Percentiles rank a stretch among this genome's conserved stretches.
These are phyloP conservation scores for Seison nebaliae DNA, from an alignment of 1,140 invertebrate species.

Conservation along the genomic window DNA sequence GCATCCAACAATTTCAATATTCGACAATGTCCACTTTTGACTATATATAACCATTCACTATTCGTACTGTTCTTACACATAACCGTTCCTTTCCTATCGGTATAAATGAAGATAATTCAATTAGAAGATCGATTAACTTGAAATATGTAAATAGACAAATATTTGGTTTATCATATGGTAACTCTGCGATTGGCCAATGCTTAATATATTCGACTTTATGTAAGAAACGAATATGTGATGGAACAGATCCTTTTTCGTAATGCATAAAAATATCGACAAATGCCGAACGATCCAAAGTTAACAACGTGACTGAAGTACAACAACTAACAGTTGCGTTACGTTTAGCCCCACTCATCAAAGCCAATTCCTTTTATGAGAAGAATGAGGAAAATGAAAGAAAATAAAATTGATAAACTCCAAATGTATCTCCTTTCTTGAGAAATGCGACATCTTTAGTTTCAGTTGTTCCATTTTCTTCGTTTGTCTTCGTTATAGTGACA, in stretches of 20 bases:
- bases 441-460: slow-evolving; percentile 11
- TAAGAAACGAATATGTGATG: slow-evolving; percentile 14
- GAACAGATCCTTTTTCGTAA: slow-evolving; percentile 6
- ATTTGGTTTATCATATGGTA: slow-evolving; percentile 20
- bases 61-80: slow-evolving; percentile 6
- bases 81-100: slow-evolving; percentile 3
- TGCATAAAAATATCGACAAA: slow-evolving; percentile 15
- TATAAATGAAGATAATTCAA: no score
- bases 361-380: slow-evolving; percentile 13
- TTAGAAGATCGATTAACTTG: no score
- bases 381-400: not conserved
- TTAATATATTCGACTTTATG: slow-evolving; percentile 13
- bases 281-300: slow-evolving; percentile 13
- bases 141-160: slow-evolving; percentile 23
- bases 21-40: slow-evolving; percentile 2
- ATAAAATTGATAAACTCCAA: slow-evolving; percentile 9
- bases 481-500: no score
- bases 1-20: no score
- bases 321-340: slow-evolving; percentile 14
- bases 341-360: slow-evolving; percentile 12
- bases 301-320: slow-evolving; percentile 10
- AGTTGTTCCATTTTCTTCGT: no score
- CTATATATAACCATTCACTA: slow-evolving; percentile 5
- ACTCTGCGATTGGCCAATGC: slow-evolving; percentile 20
- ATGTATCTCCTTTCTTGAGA: slow-evolving; percentile 12